Evolutionary conservation across 2,888 invertebrate species (phyloP).

Genomic region (Synanthedon andrenaeformis): DNA sequence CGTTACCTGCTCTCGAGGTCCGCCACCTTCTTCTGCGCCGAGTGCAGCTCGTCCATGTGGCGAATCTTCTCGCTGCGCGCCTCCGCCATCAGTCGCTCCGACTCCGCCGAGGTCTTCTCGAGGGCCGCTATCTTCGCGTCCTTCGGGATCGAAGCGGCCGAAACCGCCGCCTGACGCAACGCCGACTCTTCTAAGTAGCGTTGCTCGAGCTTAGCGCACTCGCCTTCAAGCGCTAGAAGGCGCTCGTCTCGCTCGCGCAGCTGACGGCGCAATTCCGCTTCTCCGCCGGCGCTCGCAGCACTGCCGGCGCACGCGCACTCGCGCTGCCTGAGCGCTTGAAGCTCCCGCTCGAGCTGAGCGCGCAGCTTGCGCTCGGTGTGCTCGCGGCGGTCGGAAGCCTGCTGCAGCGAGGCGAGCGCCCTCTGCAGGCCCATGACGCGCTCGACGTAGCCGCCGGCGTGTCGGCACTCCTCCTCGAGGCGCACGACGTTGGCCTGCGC

Average conservation of each 20-base stretch:
- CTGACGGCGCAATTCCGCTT: slow-evolving; percentile 65
- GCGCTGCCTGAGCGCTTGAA: slow-evolving; percentile 67
- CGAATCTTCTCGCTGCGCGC: slow-evolving; percentile 87
- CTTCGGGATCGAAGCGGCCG: slow-evolving; percentile 81
- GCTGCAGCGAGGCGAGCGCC: slow-evolving; percentile 73
- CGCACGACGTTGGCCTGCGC: slow-evolving; percentile 90
- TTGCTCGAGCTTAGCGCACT: slow-evolving; percentile 89
- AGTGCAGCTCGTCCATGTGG: slow-evolving; percentile 90
- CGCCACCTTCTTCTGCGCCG: slow-evolving; percentile 86
- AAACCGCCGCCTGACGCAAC: slow-evolving; percentile 82
- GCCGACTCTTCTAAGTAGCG: slow-evolving; percentile 86
- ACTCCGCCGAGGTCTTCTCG: slow-evolving; percentile 85
- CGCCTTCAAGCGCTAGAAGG: slow-evolving; percentile 76
- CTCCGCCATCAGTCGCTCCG: slow-evolving; percentile 86
- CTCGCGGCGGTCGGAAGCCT: slow-evolving; percentile 70
- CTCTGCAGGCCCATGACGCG: slow-evolving; percentile 86
- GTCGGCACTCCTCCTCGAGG: slow-evolving; percentile 90
- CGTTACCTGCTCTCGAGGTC: slow-evolving; percentile 84
- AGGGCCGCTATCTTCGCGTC: slow-evolving; percentile 88
- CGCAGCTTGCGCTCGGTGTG: slow-evolving; percentile 77
- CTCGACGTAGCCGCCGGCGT: slow-evolving; percentile 87
- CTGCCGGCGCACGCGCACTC: slow-evolving; percentile 37
- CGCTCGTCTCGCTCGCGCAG: slow-evolving; percentile 59
- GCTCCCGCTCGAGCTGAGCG: slow-evolving; percentile 79
- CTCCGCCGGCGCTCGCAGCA: slow-evolving; percentile 39